Base-by-base conservation (phyloP, 2,113 vertebrate genomes). In the Centrocercus urophasianus region DNA sequence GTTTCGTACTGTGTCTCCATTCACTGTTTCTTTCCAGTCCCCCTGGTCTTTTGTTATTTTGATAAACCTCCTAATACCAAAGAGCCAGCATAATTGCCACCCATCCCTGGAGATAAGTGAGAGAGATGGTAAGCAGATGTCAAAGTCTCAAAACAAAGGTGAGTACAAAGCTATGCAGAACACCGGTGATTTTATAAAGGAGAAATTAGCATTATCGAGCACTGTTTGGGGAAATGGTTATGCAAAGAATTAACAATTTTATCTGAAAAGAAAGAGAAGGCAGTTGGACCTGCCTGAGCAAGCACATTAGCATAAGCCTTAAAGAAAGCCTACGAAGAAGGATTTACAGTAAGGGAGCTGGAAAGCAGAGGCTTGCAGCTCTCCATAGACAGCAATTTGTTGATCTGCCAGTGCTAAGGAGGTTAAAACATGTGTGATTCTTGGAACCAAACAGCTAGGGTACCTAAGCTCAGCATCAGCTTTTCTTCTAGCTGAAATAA, bases 91-190 rank as follows among this genome's bases (percentile, higher is more conserved):
- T 90, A 96, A 96, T 95, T 94, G 70, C 86, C 88, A 92, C 65
- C 34, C 83, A 83, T 88, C 93, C 90, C 93, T 84, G 65, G 90
- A 96, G 96, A 93, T 92, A 95, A 95, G 80, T 2, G 4, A 50
- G n/a, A 77, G 92, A 94, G 92, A 96, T 95, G 79, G 50, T 80
- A 93, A 91, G 87, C 88, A 94, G 92, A 95, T 96, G 92, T 81
- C 70, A 67, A 77, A 86, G 47, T 32, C 90, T 88, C 83, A 47
- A 83, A 92, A 94, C 88, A 93, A 94, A 95, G 94, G 76, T 13
- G 72, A 94, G 52, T 92, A 90, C 92, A 96, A 94, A 96, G 95
- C 86, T 94, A 78, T 96, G 95, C 92, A 93, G 83, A 93, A 72
- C 69, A 16, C 17, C 1, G 6, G 60, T 78, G 88, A 86, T 93